Conservation (phyloP, 2,888 invertebrate species). For the Rhagophthalmus giganteus region DNA sequence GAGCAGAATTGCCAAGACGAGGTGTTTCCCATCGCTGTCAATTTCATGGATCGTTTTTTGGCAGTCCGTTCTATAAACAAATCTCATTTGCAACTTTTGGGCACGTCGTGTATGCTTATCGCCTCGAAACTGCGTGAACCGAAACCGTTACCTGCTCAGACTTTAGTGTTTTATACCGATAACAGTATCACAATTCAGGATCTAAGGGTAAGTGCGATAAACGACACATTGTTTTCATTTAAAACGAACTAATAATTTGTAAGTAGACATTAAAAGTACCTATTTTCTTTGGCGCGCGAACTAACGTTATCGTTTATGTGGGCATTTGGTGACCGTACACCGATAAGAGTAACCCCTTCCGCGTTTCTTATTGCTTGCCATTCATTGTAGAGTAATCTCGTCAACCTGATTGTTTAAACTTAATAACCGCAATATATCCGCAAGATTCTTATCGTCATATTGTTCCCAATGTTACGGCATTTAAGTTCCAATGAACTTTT, state of each 20-base stretch:
- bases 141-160: constrained; percentile 74
- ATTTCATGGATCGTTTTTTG: constrained; percentile 92
- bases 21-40: constrained; percentile 90
- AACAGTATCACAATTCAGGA: constrained; percentile 86
- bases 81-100: constrained; percentile 87
- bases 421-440: constrained; percentile 31
- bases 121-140: constrained; percentile 93
- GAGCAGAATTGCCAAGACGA: constrained; percentile 91
- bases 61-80: constrained; percentile 80
- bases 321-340: constrained; percentile 29
- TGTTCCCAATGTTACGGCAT: constrained; percentile 28
- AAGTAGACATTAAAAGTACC: too few species aligned
- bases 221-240: too few species aligned
- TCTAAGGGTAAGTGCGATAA: constrained; percentile 88
- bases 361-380: constrained; percentile 31
- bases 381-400: constrained; percentile 30
- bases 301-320: constrained; percentile 28
- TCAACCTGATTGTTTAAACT: constrained; percentile 32
- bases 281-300: constrained; percentile 31
- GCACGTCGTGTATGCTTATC: constrained; percentile 87
- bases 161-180: constrained; percentile 90
- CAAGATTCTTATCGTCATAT: constrained; percentile 28
- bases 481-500: constrained; percentile 28
- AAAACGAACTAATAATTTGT: too few species aligned
- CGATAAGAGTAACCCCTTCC: constrained; percentile 33